Evolutionary conservation across 1,140 invertebrate species (phyloP).

Genomic region (Eufriesea mexicana): DNA sequence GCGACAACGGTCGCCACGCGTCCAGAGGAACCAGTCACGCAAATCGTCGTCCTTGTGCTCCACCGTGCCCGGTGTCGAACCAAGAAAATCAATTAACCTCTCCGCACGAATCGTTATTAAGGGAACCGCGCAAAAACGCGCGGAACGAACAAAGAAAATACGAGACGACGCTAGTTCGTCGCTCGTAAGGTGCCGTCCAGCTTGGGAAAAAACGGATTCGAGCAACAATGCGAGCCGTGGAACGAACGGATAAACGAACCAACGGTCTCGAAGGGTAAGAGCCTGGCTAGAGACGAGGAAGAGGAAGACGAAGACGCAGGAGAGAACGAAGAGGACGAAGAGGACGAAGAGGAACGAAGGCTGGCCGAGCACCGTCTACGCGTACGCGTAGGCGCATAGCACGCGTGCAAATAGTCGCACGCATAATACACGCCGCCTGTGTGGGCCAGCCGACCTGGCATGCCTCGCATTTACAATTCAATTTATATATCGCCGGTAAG

Average conservation of each 20-base stretch:
- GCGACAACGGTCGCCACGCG: neutral
- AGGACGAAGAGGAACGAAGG: too few species aligned
- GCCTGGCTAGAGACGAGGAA: neutral
- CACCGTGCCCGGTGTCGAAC: neutral
- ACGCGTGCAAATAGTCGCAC: slow-evolving; percentile 45
- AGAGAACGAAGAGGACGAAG: too few species aligned
- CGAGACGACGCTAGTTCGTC: too few species aligned
- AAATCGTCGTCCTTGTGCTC: neutral
- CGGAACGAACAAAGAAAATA: neutral
- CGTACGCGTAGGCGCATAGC: slow-evolving; percentile 36
- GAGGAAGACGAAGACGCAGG: neutral
- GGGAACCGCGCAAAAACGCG: neutral
- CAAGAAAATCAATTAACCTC: neutral
- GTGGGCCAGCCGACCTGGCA: slow-evolving; percentile 27
- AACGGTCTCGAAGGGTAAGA: slow-evolving; percentile 9
- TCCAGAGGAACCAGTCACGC: neutral
- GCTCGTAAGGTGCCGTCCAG: neutral
- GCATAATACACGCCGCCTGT: slow-evolving; percentile 34
- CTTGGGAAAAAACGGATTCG: too few species aligned
- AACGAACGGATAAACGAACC: neutral
- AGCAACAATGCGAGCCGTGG: neutral
- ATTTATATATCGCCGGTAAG: slow-evolving; percentile 32
- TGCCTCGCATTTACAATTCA: slow-evolving; percentile 39
- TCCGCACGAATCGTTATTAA: too few species aligned
- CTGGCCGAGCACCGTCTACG: slow-evolving; percentile 22